Conservation (phyloP, 1,140 invertebrate genomes). For the Panonychus citri region DNA sequence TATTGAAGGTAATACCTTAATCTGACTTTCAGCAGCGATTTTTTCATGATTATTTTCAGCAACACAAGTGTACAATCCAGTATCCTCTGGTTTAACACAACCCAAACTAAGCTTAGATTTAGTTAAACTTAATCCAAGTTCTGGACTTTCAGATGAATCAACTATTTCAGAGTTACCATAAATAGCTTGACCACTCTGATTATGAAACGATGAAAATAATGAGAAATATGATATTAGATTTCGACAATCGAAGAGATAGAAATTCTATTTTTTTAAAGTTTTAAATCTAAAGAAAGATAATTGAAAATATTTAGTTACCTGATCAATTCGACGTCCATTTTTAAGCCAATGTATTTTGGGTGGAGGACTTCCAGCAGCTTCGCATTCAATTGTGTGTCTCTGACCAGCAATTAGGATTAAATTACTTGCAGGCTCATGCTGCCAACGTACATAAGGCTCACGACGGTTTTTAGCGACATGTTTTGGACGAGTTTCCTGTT, state of each 20-base stretch:
- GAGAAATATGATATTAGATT: too few relatives aligned
- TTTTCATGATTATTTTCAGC: constrained; percentile 35
- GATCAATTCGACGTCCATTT: constrained; percentile 21
- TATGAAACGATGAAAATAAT: too few relatives aligned
- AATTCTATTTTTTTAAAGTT: too few relatives aligned
- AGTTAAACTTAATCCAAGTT: constrained; percentile 8
- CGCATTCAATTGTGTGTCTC: constrained; percentile 23
- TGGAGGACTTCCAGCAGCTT: constrained; percentile 26
- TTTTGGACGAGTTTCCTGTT: too few relatives aligned
- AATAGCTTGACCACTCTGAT: not conserved
- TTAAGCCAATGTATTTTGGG: constrained; percentile 31
- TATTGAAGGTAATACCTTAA: constrained; percentile 2
- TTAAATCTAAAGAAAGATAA: too few relatives aligned
- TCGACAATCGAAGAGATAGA: too few relatives aligned
- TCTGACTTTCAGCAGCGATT: constrained; percentile 23
- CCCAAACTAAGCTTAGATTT: constrained; percentile 38
- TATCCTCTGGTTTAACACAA: constrained; percentile 31
- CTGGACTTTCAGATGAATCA: not conserved
- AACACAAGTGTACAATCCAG: constrained; percentile 42
- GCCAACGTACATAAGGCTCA: too few relatives aligned
- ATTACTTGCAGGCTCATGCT: not conserved
- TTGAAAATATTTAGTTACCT: constrained; percentile 20
- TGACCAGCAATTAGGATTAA: not conserved
- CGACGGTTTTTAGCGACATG: too few relatives aligned
- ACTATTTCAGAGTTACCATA: not conserved